Conservation (phyloP, 2,113 vertebrate genomes). For the Beaufortia kweichowensis region DNA sequence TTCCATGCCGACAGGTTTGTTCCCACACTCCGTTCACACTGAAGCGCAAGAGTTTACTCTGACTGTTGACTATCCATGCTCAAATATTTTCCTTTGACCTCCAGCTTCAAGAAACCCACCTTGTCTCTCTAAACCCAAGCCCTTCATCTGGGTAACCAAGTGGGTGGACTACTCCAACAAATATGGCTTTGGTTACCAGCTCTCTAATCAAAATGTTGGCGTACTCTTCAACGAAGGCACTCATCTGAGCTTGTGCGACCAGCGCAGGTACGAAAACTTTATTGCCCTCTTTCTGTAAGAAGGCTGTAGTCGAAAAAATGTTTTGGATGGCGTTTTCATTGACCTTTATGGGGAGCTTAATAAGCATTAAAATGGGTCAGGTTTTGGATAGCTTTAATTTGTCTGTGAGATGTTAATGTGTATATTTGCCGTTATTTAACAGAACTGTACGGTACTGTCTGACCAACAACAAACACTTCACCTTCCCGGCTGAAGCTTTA, state of each 20-base stretch:
- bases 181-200: slow-evolving; percentile 96
- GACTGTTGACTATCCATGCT: background rate
- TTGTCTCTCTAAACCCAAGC: slow-evolving; percentile 83
- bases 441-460: slow-evolving; percentile 92
- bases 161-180: slow-evolving; percentile 99
- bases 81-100: slow-evolving; percentile 31
- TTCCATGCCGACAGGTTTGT: slow-evolving; percentile 88
- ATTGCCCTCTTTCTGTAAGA: background rate
- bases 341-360: background rate
- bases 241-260: slow-evolving; percentile 88
- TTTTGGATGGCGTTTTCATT: background rate
- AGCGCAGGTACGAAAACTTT: slow-evolving; percentile 77
- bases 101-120: slow-evolving; percentile 86
- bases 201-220: slow-evolving; percentile 90
- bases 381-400: background rate
- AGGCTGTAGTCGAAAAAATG: slow-evolving; percentile 20
- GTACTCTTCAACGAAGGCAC: slow-evolving; percentile 97
- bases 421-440: background rate
- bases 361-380: background rate
- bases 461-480: slow-evolving; percentile 89
- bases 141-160: slow-evolving; percentile 96
- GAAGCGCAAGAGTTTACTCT: slow-evolving; percentile 5
- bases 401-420: background rate
- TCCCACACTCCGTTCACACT: background rate
- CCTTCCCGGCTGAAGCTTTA: slow-evolving; percentile 79